These are phyloP conservation scores for Acleris laterana DNA, from an alignment of 2,888 invertebrate genomes.

Conservation along the genomic window DNA sequence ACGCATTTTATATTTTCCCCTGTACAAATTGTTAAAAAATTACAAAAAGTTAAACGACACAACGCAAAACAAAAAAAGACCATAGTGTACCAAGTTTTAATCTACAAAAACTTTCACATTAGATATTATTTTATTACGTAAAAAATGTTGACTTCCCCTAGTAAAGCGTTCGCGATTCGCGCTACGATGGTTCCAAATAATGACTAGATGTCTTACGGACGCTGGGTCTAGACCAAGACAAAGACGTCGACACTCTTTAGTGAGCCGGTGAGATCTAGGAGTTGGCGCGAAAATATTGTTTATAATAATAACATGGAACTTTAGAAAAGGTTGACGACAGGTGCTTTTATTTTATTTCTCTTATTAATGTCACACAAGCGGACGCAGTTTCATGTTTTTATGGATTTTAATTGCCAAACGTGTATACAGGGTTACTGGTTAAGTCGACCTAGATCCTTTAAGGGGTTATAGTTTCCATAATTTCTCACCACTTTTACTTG, in stretches of 20 bases:
- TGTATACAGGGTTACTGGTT: too few relatives aligned
- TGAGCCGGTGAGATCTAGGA: not conserved
- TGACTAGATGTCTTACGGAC: conserved; percentile 16
- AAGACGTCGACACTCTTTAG: conserved; percentile 16
- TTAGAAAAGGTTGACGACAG: not conserved
- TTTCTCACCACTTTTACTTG: too few relatives aligned
- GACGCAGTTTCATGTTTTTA: not conserved
- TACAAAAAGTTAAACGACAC: too few relatives aligned
- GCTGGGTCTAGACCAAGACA: conserved; percentile 20
- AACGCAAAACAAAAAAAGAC: too few relatives aligned
- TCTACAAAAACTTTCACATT: too few relatives aligned
- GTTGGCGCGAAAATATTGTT: not conserved
- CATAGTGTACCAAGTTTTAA: too few relatives aligned
- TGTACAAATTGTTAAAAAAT: too few relatives aligned
- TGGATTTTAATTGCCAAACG: too few relatives aligned
- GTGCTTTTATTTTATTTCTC: not conserved
- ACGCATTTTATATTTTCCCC: too few relatives aligned
- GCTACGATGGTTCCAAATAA: conserved; percentile 34
- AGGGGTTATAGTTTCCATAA: too few relatives aligned
- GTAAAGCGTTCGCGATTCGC: conserved; percentile 19
- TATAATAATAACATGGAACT: not conserved
- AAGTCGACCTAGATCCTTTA: too few relatives aligned
- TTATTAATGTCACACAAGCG: too few relatives aligned
- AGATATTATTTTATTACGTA: not conserved
- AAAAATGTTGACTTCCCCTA: conserved; percentile 10